These are phyloP conservation scores for Lophotriccus pileatus DNA, from an alignment of 2,797 vertebrate genomes.

Conservation along the genomic window DNA sequence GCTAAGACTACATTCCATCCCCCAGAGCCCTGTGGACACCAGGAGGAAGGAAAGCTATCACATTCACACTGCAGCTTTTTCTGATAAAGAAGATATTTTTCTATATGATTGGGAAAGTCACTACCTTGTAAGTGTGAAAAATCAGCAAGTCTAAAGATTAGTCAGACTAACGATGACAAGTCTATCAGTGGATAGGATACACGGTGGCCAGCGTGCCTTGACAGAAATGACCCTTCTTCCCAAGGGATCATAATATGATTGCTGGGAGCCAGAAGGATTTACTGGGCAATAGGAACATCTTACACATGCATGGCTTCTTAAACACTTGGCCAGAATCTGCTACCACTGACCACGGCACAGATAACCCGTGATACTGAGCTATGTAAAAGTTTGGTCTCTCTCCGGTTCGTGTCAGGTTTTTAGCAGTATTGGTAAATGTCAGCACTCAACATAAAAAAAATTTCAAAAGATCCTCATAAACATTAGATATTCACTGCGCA, in stretches of 20 bases:
- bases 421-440: background rate
- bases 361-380: accelerated
- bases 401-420: background rate
- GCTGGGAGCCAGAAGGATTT: background rate
- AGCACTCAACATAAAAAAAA: background rate
- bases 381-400: background rate
- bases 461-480: background rate
- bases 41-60: background rate
- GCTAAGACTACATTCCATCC: background rate
- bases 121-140: accelerated
- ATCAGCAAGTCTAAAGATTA: background rate
- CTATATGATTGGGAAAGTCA: background rate
- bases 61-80: background rate
- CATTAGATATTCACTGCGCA: background rate
- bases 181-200: background rate
- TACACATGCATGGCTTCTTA: background rate
- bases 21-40: background rate
- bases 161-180: background rate
- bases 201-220: background rate
- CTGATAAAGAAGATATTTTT: background rate
- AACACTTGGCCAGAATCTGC: background rate
- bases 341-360: background rate
- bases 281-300: background rate
- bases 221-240: background rate
- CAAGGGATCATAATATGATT: background rate